Conservation (phyloP, 2,113 vertebrate genomes). For the Gulo gulo region DNA sequence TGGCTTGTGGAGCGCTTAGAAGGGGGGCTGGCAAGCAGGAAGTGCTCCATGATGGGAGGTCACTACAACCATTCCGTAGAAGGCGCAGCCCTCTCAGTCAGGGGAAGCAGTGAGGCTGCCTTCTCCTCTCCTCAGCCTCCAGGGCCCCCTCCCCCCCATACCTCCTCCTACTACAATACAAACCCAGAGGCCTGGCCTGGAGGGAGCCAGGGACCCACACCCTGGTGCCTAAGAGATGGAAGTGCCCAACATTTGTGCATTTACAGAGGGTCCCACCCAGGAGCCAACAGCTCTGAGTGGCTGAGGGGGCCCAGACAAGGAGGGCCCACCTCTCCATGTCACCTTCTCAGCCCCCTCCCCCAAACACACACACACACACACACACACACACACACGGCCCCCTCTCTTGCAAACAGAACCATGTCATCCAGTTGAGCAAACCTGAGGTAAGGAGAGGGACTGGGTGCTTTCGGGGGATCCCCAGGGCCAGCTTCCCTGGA, state of each 20-base stretch:
- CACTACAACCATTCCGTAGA: neutral
- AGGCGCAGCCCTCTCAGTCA: neutral
- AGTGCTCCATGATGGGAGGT: rapidly evolving
- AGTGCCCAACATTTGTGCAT: too few species aligned
- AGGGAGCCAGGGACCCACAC: neutral
- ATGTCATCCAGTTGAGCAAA: neutral
- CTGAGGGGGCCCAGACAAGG: neutral
- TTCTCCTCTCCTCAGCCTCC: neutral
- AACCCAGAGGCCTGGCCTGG: neutral
- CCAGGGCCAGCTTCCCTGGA: neutral
- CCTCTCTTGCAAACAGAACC: neutral
- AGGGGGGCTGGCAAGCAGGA: neutral
- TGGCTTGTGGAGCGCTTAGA: neutral
- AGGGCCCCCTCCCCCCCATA: too few species aligned
- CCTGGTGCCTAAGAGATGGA: neutral
- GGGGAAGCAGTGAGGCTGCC: neutral
- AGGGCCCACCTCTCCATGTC: too few species aligned
- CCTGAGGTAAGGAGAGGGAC: neutral
- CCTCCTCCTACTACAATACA: neutral
- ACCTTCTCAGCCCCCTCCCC: neutral
- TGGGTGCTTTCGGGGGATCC: neutral
- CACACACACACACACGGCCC: neutral
- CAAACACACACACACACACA: neutral
- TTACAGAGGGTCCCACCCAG: neutral
- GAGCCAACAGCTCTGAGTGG: neutral